Conservation (phyloP, 2,797 vertebrate genomes). For the Carapus acus region DNA sequence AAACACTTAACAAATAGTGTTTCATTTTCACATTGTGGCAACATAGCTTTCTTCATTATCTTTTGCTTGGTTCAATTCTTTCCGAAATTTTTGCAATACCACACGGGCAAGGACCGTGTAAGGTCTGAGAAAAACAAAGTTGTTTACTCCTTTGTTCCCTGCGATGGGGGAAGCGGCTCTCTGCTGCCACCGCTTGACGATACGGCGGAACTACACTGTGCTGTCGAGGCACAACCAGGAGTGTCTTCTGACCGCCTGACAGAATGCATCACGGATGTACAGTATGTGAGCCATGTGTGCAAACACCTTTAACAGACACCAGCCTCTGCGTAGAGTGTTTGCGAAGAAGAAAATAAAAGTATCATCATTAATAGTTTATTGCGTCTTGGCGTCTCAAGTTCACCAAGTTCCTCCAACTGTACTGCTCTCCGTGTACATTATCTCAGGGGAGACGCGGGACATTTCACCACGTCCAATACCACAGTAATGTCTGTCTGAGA, state of each 20-base stretch:
- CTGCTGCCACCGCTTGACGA: slow-evolving; percentile 33
- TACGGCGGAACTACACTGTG: slow-evolving; percentile 2
- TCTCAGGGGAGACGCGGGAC: neutral
- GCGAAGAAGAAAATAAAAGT: no score
- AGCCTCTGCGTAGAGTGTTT: neutral
- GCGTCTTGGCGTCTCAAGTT: neutral
- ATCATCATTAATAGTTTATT: neutral
- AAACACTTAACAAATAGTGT: neutral
- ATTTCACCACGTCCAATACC: neutral
- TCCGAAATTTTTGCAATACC: no score
- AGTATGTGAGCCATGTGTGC: neutral
- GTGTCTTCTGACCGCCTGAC: slow-evolving; percentile 5
- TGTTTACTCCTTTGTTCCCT: slow-evolving; percentile 66
- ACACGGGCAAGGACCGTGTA: slow-evolving; percentile 25
- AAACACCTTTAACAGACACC: neutral
- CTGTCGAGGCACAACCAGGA: slow-evolving; percentile 4
- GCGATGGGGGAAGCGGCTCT: slow-evolving; percentile 16
- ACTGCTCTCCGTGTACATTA: neutral
- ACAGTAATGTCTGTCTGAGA: neutral
- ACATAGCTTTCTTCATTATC: neutral
- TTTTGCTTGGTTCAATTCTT: slow-evolving; percentile 13
- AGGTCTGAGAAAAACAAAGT: slow-evolving; percentile 62
- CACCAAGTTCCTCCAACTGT: no score
- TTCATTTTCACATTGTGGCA: no score
- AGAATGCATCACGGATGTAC: neutral